Evolutionary conservation across 2,113 vertebrate genomes (phyloP), one percentile per base, ranked within the genome.

Genomic region (Sinocyclocheilus grahami): DNA sequence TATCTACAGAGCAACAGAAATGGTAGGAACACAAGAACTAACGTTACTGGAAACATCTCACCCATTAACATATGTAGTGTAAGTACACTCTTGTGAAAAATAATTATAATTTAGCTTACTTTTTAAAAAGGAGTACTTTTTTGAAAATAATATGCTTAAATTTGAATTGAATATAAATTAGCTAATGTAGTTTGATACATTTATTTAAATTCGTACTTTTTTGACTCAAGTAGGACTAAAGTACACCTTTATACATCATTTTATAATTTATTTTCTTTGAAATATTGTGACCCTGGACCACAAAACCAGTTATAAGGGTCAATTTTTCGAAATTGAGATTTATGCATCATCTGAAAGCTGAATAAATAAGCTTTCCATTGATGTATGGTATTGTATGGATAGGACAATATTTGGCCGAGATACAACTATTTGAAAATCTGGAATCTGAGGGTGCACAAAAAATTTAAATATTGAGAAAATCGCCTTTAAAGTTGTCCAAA

Each of bases 1-100:
- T 74, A 72, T 83, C 85, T 78, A 82, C 60, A 79, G 69, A 81
- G 53, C n/a, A 58, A 85, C 62, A 55, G 60, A 42, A 67, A 81
- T 72, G 51, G 62, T n/a, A 33, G 51, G 78, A n/a, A 67, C 24
- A 51, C n/a, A 51, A 13, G 9, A 37, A 69, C 33, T 2, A 33
- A 33, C 30, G 2, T 33, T 33, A 20, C 46, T 69, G 62, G 39
- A 67, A 81, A 81, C 78, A 18, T 65, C 39, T 65, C 14, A 20
- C n/a, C 5, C 5, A 4, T 12, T 27, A 78, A 3, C 60, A 79
- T 46, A 37, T 74, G 9, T 8, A 74, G 76, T 27, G 48, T 42
- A 55, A 75, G 78, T 67, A 58, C 62, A 62, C 9, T 62, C 58
- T n/a, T 62, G 22, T 60, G 58, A 60, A 60, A 8, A 60, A 60